These are phyloP conservation scores for Mylabris phalerata DNA, from an alignment of 1,140 invertebrate species.

Conservation along the genomic window DNA sequence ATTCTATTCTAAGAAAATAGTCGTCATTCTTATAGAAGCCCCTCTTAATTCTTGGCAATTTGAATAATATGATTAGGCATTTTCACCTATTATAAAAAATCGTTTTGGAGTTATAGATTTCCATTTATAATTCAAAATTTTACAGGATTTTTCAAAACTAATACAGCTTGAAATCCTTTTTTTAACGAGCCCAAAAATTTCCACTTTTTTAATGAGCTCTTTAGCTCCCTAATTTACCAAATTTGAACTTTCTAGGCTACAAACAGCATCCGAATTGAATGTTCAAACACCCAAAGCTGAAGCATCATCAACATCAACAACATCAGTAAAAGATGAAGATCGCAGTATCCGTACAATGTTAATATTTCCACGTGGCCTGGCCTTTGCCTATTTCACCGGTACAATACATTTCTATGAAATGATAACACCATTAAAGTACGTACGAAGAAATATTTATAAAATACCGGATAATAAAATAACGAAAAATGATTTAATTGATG, in stretches of 20 bases:
- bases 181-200: too few species aligned
- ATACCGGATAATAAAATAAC: constrained; percentile 46
- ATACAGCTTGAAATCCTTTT: too few species aligned
- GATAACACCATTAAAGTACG: constrained; percentile 50
- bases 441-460: constrained; percentile 52
- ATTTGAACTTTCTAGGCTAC: not conserved
- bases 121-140: not conserved
- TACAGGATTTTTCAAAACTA: too few species aligned
- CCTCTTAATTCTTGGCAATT: too few species aligned
- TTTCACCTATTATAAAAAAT: not conserved
- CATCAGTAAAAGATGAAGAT: too few species aligned
- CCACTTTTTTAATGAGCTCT: too few species aligned
- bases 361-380: constrained; percentile 54
- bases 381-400: constrained; percentile 51
- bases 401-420: constrained; percentile 60
- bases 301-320: too few species aligned
- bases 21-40: too few species aligned
- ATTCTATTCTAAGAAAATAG: too few species aligned
- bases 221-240: too few species aligned
- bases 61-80: too few species aligned
- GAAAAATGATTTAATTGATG: not conserved
- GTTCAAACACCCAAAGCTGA: too few species aligned
- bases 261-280: not conserved
- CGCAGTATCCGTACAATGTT: constrained; percentile 44
- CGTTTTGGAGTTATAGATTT: not conserved